Evolutionary conservation across 2,113 vertebrate species (phyloP), one percentile per base, ranked within the genome.

Genomic region (Phylloscopus trochiloides): DNA sequence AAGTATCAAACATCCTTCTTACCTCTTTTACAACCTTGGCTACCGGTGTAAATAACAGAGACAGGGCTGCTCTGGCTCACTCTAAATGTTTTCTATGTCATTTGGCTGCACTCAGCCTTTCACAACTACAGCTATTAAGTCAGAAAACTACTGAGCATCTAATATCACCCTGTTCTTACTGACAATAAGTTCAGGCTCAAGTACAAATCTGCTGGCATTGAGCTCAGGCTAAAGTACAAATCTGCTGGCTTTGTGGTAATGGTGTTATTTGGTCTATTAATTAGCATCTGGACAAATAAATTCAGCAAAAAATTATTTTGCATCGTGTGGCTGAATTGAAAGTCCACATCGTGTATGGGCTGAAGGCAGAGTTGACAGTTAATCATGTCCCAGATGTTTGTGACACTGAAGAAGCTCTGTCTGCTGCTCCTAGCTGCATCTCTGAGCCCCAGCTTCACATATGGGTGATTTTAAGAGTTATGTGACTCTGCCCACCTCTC

Each of bases 1-100:
- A 75, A 86, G 61, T 77, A 86, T 91, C 78, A 93, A 78, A 94
- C 68, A 86, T 26, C 79, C 86, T 86, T 58, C 92, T 94, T 55
- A 66, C 82, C 59, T 54, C 18, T 80, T 79, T 94, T 95, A 83
- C 88, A 76, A 59, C 86, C 42, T 38, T 36, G 1, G 47, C 85
- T 92, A 92, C 61, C 3, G 8, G 42, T 91, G 62, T 78, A 54
- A 92, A 89, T 72, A 89, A 95, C 91, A 93, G 42, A 94, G 81
- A 78, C 59, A 88, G 73, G 75, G 29, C 43, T 95, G 21, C 40
- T 84, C 34, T 67, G 38, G 45, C 42, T 92, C 24, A 40, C 61
- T 92, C 10, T 61, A 22, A 78, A 48, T 88, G 81, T 59, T 86
- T 78, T 34, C 68, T 52, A 1, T 91, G 18, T 77, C 61, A 51